Evolutionary conservation across 2,113 vertebrate species (phyloP).

Genomic region (Mola mola): DNA sequence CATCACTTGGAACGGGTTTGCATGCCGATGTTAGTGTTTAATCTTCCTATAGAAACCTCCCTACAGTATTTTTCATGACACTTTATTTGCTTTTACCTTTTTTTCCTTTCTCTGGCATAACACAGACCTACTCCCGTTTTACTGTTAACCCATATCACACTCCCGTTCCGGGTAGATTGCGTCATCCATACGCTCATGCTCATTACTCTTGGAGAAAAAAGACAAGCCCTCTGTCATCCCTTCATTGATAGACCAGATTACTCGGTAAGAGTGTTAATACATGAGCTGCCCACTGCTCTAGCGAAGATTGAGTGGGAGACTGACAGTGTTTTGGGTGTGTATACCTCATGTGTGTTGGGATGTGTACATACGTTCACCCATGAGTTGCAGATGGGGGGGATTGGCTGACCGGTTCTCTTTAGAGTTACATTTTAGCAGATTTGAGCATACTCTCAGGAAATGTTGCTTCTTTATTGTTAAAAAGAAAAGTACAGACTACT

Average conservation of each 20-base stretch:
- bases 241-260: constrained; percentile 55
- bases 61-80: constrained; percentile 5
- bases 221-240: constrained; percentile 59
- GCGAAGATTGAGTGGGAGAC: constrained; percentile 39
- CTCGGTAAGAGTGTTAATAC: constrained; percentile 60
- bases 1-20: too few relatives aligned
- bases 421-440: constrained; percentile 1
- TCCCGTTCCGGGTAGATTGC: constrained; percentile 36
- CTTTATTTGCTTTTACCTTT: constrained; percentile 5
- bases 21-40: too few relatives aligned
- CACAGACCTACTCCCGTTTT: background rate
- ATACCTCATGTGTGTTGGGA: constrained; percentile 51
- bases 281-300: constrained; percentile 39
- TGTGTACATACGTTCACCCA: constrained; percentile 32
- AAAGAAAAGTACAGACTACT: background rate
- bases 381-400: constrained; percentile 17
- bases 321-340: constrained; percentile 31
- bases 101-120: constrained; percentile 22
- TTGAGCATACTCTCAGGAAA: background rate
- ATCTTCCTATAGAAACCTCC: background rate
- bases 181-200: constrained; percentile 40
- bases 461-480: background rate
- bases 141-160: constrained; percentile 11
- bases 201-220: constrained; percentile 41
- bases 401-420: background rate